These are phyloP conservation scores for Dicyrtomina minuta DNA, from an alignment of 2,888 invertebrate species.

Conservation along the genomic window DNA sequence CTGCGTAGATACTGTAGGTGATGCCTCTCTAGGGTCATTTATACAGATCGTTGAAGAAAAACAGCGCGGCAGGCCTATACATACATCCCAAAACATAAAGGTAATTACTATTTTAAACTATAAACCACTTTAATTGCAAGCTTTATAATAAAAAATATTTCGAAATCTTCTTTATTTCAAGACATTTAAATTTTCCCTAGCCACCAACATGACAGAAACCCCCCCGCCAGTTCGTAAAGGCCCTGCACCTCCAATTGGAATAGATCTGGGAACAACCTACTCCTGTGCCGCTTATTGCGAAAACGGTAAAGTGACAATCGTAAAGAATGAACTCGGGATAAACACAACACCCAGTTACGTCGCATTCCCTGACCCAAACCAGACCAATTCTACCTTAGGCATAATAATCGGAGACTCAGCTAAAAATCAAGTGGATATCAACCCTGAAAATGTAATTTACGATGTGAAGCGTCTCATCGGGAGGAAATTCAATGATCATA, in stretches of 20 bases:
- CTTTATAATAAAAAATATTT: too few relatives aligned
- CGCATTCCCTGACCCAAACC: background rate
- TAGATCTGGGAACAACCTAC: slow-evolving; percentile 42
- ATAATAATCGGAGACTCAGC: slow-evolving; percentile 3
- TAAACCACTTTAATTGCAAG: too few relatives aligned
- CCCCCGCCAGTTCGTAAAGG: too few relatives aligned
- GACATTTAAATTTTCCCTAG: too few relatives aligned
- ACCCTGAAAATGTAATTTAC: background rate
- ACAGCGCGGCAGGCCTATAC: too few relatives aligned
- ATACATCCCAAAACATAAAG: too few relatives aligned
- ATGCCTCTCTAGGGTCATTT: too few relatives aligned
- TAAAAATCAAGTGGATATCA: background rate
- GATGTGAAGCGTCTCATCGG: slow-evolving; percentile 94
- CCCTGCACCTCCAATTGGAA: slow-evolving; percentile 43
- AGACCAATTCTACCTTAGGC: too few relatives aligned
- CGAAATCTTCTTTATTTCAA: too few relatives aligned
- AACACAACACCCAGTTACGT: slow-evolving; percentile 9
- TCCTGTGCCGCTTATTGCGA: slow-evolving; percentile 40
- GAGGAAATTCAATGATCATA: slow-evolving; percentile 78
- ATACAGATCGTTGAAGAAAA: too few relatives aligned
- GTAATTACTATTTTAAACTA: too few relatives aligned
- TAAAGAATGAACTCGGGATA: slow-evolving; percentile 23
- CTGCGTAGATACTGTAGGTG: too few relatives aligned
- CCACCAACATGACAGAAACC: background rate
- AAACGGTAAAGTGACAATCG: slow-evolving; percentile 32